phyloP scores from a whole-genome alignment of 2,888 invertebrate species.

The Agonopterix heracliana region DNA sequence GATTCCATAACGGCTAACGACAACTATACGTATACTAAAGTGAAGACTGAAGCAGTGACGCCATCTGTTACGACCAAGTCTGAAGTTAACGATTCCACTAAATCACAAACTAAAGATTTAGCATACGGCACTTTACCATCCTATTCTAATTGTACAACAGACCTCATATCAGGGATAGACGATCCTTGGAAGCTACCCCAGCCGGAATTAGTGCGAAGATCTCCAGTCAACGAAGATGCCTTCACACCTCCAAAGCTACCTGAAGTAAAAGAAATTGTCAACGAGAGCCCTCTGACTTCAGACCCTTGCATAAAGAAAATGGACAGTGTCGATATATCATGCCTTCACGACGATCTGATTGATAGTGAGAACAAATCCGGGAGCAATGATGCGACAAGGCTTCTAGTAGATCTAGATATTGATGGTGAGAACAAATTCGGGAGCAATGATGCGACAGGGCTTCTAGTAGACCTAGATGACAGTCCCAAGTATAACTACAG shows the following conservation, averaged over 20 bases:
- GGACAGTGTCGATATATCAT: constrained; percentile 61
- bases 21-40: constrained; percentile 61
- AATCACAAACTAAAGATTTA: constrained; percentile 54
- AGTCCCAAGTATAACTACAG: constrained; percentile 40
- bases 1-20: constrained; percentile 64
- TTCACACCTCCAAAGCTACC: constrained; percentile 35
- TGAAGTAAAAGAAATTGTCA: constrained; percentile 19
- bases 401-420: not conserved
- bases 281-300: constrained; percentile 32
- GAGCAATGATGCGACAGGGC: constrained; percentile 13
- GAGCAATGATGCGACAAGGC: not conserved
- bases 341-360: constrained; percentile 41
- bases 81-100: constrained; percentile 51
- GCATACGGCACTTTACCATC: constrained; percentile 61
- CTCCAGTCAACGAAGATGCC: constrained; percentile 36
- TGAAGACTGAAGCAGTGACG: constrained; percentile 41
- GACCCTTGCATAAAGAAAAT: constrained; percentile 48
- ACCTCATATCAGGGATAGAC: constrained; percentile 43
- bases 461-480: constrained; percentile 25
- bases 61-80: constrained; percentile 41
- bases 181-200: constrained; percentile 53
- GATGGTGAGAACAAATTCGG: constrained; percentile 26
- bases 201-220: constrained; percentile 53
- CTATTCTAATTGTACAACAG: constrained; percentile 59
- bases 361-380: constrained; percentile 28